These are phyloP conservation scores for Tetrapedia diversipes DNA, from an alignment of 2,888 invertebrate species.

Conservation along the genomic window DNA sequence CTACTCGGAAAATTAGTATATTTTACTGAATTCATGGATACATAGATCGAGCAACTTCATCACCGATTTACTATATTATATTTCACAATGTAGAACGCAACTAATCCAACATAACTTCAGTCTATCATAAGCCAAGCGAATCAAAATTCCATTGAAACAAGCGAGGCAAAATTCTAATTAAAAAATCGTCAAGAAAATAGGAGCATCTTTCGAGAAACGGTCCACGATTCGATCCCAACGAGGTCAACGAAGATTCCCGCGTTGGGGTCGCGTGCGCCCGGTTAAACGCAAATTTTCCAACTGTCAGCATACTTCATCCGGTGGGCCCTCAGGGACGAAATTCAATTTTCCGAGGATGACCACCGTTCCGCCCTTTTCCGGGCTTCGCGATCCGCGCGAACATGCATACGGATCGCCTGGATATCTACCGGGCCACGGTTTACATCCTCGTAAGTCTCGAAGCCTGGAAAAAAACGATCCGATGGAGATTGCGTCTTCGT, in stretches of 20 bases:
- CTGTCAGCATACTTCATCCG: conserved; percentile 80
- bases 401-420: conserved; percentile 47
- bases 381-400: conserved; percentile 31
- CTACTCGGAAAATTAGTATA: no score
- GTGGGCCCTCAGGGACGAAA: conserved; percentile 80
- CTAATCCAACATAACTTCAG: no score
- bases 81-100: no score
- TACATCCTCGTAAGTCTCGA: conserved; percentile 80
- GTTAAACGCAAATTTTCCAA: conserved; percentile 74
- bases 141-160: no score
- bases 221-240: background rate
- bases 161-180: no score
- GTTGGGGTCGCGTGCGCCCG: conserved; percentile 53
- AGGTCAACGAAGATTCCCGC: conserved; percentile 9
- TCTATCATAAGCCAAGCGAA: no score
- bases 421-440: conserved; percentile 74
- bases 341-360: conserved; percentile 83
- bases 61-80: no score
- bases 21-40: no score
- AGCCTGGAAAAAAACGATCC: conserved; percentile 68
- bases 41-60: no score
- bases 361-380: conserved; percentile 65
- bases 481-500: conserved; percentile 40
- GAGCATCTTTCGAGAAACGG: no score
- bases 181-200: no score